Conservation (phyloP, 2,888 invertebrate species). For the Tribolium freemani region DNA sequence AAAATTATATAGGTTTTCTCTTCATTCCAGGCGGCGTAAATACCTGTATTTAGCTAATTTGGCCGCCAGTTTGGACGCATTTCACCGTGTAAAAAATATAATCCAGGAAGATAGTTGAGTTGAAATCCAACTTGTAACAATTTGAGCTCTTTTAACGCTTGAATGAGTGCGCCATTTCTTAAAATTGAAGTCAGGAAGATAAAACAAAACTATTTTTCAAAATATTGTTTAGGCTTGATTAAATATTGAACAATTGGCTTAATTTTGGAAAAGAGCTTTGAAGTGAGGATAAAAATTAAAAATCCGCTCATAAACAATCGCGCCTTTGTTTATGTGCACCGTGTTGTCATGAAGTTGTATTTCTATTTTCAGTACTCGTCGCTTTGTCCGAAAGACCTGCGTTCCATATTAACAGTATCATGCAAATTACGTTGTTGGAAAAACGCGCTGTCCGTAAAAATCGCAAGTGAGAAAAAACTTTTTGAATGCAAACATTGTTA, state of each 20-base stretch:
- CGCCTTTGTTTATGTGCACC: neutral
- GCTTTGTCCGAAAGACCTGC: neutral
- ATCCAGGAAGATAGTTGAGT: neutral
- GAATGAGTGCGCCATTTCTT: neutral
- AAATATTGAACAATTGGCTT: no score
- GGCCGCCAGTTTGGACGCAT: no score
- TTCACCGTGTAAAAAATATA: no score
- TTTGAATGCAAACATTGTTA: constrained; percentile 9
- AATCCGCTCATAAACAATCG: neutral
- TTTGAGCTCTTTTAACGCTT: neutral
- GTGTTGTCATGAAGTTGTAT: neutral
- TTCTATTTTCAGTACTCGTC: neutral
- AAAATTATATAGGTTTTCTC: no score
- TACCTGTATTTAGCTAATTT: no score
- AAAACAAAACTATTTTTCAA: neutral
- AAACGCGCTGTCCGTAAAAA: neutral
- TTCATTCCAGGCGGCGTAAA: no score
- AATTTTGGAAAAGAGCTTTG: no score
- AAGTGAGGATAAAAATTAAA: neutral
- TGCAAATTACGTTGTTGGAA: constrained; percentile 1
- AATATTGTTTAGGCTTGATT: no score
- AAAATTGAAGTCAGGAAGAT: neutral
- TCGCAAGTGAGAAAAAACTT: constrained; percentile 12
- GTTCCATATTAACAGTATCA: constrained; percentile 1
- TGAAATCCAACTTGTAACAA: neutral